Evolutionary conservation across 2,113 vertebrate species (phyloP).

Genomic region (Vidua macroura): DNA sequence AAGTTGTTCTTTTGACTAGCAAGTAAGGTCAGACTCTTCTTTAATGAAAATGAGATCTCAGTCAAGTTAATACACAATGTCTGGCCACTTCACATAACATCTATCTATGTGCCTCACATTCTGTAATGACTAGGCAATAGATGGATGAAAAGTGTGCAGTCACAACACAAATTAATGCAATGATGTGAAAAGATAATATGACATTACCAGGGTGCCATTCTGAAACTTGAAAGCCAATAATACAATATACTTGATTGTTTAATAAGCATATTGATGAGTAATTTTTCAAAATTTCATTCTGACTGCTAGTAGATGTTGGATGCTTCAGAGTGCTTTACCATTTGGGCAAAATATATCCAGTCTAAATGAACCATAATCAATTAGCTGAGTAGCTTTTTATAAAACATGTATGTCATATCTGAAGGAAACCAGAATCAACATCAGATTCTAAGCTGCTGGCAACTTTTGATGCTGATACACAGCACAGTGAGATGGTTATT

Average conservation of each 20-base stretch:
- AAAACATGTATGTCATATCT: background rate
- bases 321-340: background rate
- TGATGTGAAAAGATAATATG: slow-evolving; percentile 48
- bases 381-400: background rate
- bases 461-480: background rate
- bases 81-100: slow-evolving; percentile 36
- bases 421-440: background rate
- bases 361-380: background rate
- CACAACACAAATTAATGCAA: slow-evolving; percentile 45
- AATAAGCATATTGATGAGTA: background rate
- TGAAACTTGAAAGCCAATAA: background rate
- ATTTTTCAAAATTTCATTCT: background rate
- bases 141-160: slow-evolving; percentile 15
- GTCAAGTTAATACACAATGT: slow-evolving; percentile 31
- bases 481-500: background rate
- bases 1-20: background rate
- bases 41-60: slow-evolving; percentile 26
- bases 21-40: background rate
- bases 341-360: background rate
- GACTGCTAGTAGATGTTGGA: background rate
- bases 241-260: background rate
- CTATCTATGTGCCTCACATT: slow-evolving; percentile 52
- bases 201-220: background rate
- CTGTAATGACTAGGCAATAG: slow-evolving; percentile 14
- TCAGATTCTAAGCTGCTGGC: background rate